Percentiles rank a stretch among this genome's conserved stretches.
phyloP scores from a whole-genome alignment of 1,140 invertebrate species.

The Venturia canescens region DNA sequence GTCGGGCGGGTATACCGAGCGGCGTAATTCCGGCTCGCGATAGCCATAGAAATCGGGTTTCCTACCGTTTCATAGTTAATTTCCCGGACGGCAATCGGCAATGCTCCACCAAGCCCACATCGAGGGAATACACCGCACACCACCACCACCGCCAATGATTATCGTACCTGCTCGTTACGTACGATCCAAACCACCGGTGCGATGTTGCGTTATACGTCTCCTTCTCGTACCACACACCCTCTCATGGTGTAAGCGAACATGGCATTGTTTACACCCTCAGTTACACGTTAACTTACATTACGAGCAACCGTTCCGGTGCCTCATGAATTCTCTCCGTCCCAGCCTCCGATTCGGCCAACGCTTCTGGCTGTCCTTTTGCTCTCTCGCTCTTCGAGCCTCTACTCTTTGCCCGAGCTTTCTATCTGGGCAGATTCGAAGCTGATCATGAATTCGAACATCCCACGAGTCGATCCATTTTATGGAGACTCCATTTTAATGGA shows the following conservation, averaged over 20 bases:
- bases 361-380: conserved; percentile 12
- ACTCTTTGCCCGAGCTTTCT: not conserved
- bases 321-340: conserved; percentile 60
- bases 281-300: conserved; percentile 67
- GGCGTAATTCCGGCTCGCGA: conserved; percentile 39
- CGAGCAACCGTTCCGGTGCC: conserved; percentile 58
- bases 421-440: not conserved
- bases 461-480: too few relatives aligned
- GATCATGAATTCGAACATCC: not conserved
- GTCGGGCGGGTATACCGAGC: not conserved
- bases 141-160: conserved; percentile 53
- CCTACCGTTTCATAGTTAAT: conserved; percentile 63
- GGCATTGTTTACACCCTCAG: conserved; percentile 63
- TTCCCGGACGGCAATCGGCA: conserved; percentile 47
- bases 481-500: too few relatives aligned
- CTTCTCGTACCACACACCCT: conserved; percentile 38
- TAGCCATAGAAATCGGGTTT: conserved; percentile 48
- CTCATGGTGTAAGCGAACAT: conserved; percentile 41
- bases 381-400: not conserved
- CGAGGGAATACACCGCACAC: conserved; percentile 11
- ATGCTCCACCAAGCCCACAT: not conserved
- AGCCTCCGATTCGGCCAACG: conserved; percentile 5
- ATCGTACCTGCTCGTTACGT: conserved; percentile 61
- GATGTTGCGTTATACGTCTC: conserved; percentile 13
- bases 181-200: conserved; percentile 14